Evolutionary conservation across 2,113 vertebrate species (phyloP).

Genomic region (Phocoena sinus): DNA sequence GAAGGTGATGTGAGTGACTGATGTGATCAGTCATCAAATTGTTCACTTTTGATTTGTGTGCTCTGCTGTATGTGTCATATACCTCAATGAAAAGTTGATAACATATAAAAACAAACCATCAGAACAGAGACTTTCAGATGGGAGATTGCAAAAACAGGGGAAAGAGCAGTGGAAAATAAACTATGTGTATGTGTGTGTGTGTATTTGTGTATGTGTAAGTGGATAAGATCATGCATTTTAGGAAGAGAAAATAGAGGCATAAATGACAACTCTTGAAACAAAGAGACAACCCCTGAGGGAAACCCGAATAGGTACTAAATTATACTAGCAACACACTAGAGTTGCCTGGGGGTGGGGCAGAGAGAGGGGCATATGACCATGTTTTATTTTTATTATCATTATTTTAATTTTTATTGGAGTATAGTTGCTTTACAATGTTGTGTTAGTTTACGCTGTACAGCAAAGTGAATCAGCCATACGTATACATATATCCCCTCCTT

Average conservation of each 20-base stretch:
- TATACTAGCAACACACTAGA: not conserved
- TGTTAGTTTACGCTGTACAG: too few species aligned
- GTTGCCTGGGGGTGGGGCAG: too few species aligned
- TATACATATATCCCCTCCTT: too few species aligned
- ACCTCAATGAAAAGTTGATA: not conserved
- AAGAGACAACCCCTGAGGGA: not conserved
- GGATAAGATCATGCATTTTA: not conserved
- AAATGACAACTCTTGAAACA: not conserved
- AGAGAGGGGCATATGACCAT: not conserved
- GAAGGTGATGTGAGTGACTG: not conserved
- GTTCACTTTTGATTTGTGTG: not conserved
- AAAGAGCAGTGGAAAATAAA: not conserved
- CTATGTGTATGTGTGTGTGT: accelerated
- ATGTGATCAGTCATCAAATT: not conserved
- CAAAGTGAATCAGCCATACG: too few species aligned
- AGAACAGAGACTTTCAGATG: not conserved
- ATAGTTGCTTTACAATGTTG: too few species aligned
- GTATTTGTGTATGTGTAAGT: not conserved
- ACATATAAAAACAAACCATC: not conserved
- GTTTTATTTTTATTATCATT: not conserved
- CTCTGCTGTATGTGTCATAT: not conserved
- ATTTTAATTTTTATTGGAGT: too few species aligned
- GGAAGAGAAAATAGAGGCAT: not conserved
- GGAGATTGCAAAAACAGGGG: not conserved
- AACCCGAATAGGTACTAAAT: not conserved